Conservation (phyloP, 2,797 vertebrate genomes). For the Cetoscarus ocellatus region DNA sequence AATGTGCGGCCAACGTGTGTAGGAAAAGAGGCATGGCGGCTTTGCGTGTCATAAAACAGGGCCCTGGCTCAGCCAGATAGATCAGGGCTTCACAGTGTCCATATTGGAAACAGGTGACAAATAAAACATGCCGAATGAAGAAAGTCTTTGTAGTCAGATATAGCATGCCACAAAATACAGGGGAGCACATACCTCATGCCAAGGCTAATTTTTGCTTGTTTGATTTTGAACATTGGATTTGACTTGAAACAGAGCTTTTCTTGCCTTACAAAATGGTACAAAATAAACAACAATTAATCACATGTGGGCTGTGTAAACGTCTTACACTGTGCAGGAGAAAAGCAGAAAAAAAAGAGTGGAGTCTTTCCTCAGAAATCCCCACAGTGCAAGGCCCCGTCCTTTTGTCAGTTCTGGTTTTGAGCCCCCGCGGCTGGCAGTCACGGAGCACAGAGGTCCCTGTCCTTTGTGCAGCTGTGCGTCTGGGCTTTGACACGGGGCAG, state of each 20-base stretch:
- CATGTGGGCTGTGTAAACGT: conserved; percentile 36
- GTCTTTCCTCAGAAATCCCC: conserved; percentile 58
- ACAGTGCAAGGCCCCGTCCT: conserved; percentile 48
- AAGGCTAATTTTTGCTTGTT: conserved; percentile 77
- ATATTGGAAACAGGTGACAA: conserved; percentile 87
- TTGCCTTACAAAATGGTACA: conserved; percentile 60
- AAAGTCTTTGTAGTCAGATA: conserved; percentile 77
- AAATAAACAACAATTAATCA: conserved; percentile 74
- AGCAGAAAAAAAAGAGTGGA: conserved; percentile 9
- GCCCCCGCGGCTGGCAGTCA: conserved; percentile 67
- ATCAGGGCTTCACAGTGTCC: conserved; percentile 77
- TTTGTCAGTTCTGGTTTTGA: conserved; percentile 74
- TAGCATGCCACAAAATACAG: conserved; percentile 73
- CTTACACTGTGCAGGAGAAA: neutral
- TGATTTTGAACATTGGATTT: conserved; percentile 67
- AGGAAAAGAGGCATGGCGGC: conserved; percentile 73
- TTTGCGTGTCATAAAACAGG: conserved; percentile 76
- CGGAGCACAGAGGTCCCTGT: conserved; percentile 79
- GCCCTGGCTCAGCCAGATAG: conserved; percentile 68
- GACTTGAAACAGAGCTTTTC: conserved; percentile 62
- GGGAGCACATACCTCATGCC: conserved; percentile 68
- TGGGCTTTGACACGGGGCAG: conserved; percentile 82
- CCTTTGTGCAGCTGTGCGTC: conserved; percentile 83
- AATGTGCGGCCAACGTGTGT: conserved; percentile 83
- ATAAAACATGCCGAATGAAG: conserved; percentile 77